Base-by-base conservation (phyloP, 2,113 vertebrate species). In the Apteryx mantelli region DNA sequence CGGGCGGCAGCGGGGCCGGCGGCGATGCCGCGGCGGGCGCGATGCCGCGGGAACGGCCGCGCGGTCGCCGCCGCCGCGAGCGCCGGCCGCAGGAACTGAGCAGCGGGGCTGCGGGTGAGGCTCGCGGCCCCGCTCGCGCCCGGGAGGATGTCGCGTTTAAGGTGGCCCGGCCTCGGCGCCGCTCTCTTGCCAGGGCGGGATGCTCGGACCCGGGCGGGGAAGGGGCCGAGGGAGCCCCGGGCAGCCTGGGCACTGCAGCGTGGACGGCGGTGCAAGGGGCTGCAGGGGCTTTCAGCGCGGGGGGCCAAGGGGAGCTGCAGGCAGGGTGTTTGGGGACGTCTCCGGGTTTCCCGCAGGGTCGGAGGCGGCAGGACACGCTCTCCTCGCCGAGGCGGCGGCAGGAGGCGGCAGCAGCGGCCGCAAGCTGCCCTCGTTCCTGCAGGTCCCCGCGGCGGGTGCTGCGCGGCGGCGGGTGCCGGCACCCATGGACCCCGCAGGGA, bases 141-240 rank as follows among this genome's bases (percentile, higher is more conserved):
- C 61, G 82, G 91, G 73, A 94, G 88, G 95, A 89, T 88, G 82
- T 85, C 25, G 70, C 7, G 10, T 46, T 96, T 95, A 96, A 96
- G 92, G 95, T 91, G 50, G 92, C 42, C 60, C 63, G n/a, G 69
- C 22, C 38, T 38, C n/a, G 28, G 17, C n/a, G 50, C 36, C 14
- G 55, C 55, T 30, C 46, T 8, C 55, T 17, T 16, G 28, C 55
- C 32, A 7, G 75, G 55, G 5, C 5, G 26, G 16, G 36, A 15
- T 30, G 55, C 28, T 30, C 55, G 25, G 53, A 55, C 12, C 53
- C 6, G 71, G 50, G 19, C 8, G 12, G 58, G 12, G 10, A 34
- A 77, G 40, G 40, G 22, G 34, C 34, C 22, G 32, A 7, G 28
- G 52, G 48, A 28, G 55, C 55, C 28, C 14, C 19, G 55, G 28